Evolutionary conservation across 2,888 invertebrate species (phyloP), one percentile per base, ranked within the genome.

Genomic region (Lacanobia wlatinum): DNA sequence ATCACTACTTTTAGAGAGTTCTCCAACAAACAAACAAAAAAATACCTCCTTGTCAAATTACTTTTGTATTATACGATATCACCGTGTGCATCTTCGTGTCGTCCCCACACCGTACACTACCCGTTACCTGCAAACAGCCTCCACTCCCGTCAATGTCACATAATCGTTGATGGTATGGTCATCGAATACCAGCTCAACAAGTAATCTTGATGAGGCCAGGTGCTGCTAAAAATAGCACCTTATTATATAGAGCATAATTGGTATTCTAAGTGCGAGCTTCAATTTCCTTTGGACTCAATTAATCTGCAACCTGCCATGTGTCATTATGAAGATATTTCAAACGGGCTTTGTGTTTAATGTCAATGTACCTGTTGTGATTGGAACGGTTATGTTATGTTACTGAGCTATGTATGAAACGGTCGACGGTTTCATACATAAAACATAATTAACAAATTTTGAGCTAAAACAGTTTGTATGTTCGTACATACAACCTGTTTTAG

Each of bases 211-310:
- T 56, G 71, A 64, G 73, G 88, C 87, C 93, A 94, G 93, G 91
- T 94, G 95, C 84, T 75, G 76, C 70, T 89, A 85, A 90, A 92
- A 93, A 93, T 93, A 92, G 90, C 89, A 86, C 86, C 70, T 87
- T 89, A 59, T 64, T 87, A 88, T 90, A 85, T 88, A 88, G 87
- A 87, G 79, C 83, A 84, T 91, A 91, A 92, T 93, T 91, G 88
- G 83, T 65, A 76, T 84, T 84, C 85, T 84, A 87, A 85, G 84
- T 87, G 88, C 87, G 87, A 81, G 87, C 89, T 91, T 92, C 90
- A 91, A 92, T 92, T 91, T 91, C 90, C 90, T 91, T 86, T 67
- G 70, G 80, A 84, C 82, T 78, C 85, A 88, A 91, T 90, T 89
- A 89, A 90, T 88, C 84, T 86, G 71, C 85, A 88, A 85, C 75